Base-by-base conservation (phyloP, 2,888 invertebrate species). In the Amphiduros pacificus region DNA sequence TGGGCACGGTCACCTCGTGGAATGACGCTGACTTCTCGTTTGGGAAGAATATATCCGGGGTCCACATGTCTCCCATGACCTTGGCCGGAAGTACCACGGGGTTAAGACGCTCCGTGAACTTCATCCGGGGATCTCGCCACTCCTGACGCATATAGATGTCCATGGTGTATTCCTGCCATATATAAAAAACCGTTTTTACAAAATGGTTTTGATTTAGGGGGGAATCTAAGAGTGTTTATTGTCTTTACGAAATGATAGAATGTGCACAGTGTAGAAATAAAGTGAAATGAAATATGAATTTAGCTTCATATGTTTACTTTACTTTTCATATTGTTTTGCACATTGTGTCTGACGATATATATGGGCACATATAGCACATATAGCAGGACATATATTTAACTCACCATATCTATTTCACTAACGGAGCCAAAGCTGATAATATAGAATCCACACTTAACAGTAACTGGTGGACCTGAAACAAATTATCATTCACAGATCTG, bases 61-160 rank as follows among this genome's bases (percentile, higher is more conserved):
- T 22, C 44, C 44, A 44, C 20, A 44, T 22, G 20, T 20, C 22
- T 6, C 22, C 44, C 44, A 44, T 44, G 5, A 22, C n/a, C 6
- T 22, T 5, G 22, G 6, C 6, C 6, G 44, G 44, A 22, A 44
- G n/a, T 5, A 51, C 52, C 26, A 24, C 26, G 5, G 27, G 27
- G n/a, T n/a, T 4, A 24, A 24, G 24, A 9, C 20, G n/a, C 44
- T 20, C 22, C 9, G 44, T 44, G 52, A 22, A 36, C 17, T 36
- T 29, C 29, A 94, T 86, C 32, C 93, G 87, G 62, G 92, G 92
- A 84, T 94, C 93, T 26, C 93, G 86, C 93, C 94, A 94, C 75
- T 92, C 93, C 86, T 93, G 93, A 66, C 93, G 93, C 74, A 93
- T 86, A 83, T 93, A 94, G 82, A 94, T 91, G 78, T 93, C 93